Evolutionary conservation across 35 echinoderm and acorn worm genomes (phyloP), one percentile per base, ranked within the genome.

Genomic region (Holothuria glaberrima): DNA sequence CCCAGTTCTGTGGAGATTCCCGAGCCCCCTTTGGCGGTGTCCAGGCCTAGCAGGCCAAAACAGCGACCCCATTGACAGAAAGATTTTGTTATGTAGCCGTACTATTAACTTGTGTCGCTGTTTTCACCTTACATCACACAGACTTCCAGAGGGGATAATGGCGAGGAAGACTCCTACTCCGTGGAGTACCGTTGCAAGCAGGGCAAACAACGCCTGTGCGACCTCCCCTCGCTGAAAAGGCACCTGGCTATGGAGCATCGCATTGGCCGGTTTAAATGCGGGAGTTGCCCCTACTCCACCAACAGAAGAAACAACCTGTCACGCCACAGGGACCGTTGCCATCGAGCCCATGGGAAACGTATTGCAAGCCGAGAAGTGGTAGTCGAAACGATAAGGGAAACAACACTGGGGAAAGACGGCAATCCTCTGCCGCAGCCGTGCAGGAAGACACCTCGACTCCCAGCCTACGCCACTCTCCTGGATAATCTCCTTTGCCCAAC

Each of bases 181-280:
- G 66, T 69, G 66, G 66, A 69, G 25, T 69, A 69, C 31, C 66
- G 66, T 4, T 69, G 66, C 16, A 69, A 69, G 25, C 25, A 69
- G 31, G 25, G n/a, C 66, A 27, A 69, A 69, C 66, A 33, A 33
- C 25, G 9, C 0, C 17, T 69, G 25, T 33, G 66, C 9, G 31
- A 24, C 25, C 25, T 69, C 9, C 25, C 31, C 25, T 13, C 66
- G 6, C 25, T 69, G 0, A 69, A 33, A 33, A 16, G 24, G 17
- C 66, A 69, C 20, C 25, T 69, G 9, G 28, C 21, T 9, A 28
- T 7, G 28, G 66, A 69, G 25, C 66, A 69, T 17, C 66, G 31
- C 19, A 69, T 33, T 9, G 66, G 25, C 6, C 12, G 66, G 24
- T 75, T 75, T 35, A 30, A 75, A 12, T 75, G 71, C 17, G 71